Evolutionary conservation across 2,888 invertebrate genomes (phyloP).

Genomic region (Nesidiocoris tenuis): DNA sequence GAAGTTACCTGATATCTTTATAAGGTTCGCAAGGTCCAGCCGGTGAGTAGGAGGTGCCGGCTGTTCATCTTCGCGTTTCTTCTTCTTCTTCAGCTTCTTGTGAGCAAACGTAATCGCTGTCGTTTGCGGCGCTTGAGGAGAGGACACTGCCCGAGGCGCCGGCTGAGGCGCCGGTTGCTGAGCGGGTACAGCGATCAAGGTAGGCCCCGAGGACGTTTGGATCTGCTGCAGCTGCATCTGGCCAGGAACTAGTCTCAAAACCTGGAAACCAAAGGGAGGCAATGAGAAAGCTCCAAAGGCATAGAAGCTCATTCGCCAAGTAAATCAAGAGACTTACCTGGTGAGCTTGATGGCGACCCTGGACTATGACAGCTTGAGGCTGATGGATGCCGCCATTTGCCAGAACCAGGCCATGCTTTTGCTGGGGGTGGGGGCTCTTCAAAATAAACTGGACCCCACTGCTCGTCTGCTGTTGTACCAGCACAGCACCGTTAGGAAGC

Average conservation of each 20-base stretch:
- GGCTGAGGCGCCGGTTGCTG: conserved; percentile 34
- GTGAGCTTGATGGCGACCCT: conserved; percentile 50
- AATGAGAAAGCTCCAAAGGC: no score
- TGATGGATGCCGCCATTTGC: conserved; percentile 48
- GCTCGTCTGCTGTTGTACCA: conserved; percentile 64
- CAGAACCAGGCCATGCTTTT: conserved; percentile 51
- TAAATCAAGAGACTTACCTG: no score
- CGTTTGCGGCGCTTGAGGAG: conserved; percentile 33
- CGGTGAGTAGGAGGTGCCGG: conserved; percentile 53
- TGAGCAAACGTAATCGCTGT: conserved; percentile 48
- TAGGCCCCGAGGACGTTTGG: conserved; percentile 57
- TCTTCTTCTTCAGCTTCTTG: conserved; percentile 61
- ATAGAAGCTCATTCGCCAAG: no score
- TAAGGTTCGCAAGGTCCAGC: conserved; percentile 70
- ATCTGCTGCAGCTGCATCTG: conserved; percentile 58
- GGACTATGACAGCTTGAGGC: conserved; percentile 50
- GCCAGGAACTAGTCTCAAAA: conserved; percentile 53
- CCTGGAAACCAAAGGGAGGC: conserved; percentile 49
- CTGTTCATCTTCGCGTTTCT: conserved; percentile 57
- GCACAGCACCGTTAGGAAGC: conserved; percentile 56
- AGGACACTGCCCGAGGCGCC: conserved; percentile 27
- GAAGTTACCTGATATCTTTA: conserved; percentile 66
- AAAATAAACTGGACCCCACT: conserved; percentile 71
- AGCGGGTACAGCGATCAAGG: conserved; percentile 55
- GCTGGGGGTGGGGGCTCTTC: conserved; percentile 59